These are phyloP conservation scores for Pocota personata DNA, from an alignment of 2,888 invertebrate genomes.

Conservation along the genomic window DNA sequence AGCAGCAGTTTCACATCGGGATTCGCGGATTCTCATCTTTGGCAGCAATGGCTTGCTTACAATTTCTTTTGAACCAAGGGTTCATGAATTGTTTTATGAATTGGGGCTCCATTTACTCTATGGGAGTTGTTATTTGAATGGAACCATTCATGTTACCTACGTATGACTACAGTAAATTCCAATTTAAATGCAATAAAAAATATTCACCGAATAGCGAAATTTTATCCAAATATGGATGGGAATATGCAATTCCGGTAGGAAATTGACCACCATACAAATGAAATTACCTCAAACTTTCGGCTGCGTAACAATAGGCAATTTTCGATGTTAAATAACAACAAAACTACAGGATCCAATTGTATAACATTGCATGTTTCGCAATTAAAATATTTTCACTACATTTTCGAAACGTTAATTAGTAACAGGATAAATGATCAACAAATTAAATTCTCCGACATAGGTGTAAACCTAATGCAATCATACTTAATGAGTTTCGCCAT, in stretches of 20 bases:
- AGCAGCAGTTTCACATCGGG: too few species aligned
- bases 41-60: too few species aligned
- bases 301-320: background rate
- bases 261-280: background rate
- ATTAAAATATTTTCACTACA: background rate
- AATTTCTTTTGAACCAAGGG: too few species aligned
- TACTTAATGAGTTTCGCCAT: conserved; percentile 34
- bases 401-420: conserved; percentile 8
- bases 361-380: background rate
- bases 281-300: background rate
- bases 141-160: too few species aligned
- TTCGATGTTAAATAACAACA: background rate
- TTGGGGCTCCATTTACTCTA: too few species aligned
- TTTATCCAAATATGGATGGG: background rate
- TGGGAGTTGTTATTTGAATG: too few species aligned
- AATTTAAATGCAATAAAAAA: too few species aligned
- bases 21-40: too few species aligned
- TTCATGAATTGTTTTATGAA: too few species aligned
- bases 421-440: conserved; percentile 2
- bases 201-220: too few species aligned
- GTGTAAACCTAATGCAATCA: conserved; percentile 21
- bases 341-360: conserved; percentile 10
- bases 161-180: too few species aligned
- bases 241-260: background rate
- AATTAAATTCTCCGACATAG: background rate